phyloP scores from a whole-genome alignment of 2,888 invertebrate species.

The Oxytorus armatus region DNA sequence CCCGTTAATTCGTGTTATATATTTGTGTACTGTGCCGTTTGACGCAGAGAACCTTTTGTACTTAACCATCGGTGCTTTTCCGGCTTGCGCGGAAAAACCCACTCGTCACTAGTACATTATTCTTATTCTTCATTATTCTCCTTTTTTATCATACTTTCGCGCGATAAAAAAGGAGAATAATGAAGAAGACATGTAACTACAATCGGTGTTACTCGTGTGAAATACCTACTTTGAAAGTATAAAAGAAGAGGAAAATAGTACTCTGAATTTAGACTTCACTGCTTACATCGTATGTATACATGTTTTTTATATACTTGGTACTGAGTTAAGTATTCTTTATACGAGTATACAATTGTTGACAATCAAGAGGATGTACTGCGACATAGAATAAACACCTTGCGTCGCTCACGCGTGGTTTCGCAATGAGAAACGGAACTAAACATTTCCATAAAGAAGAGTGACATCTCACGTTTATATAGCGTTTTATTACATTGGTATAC shows the following conservation, averaged over 20 bases:
- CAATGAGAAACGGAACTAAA: too few relatives aligned
- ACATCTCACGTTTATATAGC: too few relatives aligned
- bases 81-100: background rate
- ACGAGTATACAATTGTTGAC: too few relatives aligned
- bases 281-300: background rate
- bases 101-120: too few relatives aligned
- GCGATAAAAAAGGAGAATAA: background rate
- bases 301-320: background rate
- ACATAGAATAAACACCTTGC: too few relatives aligned
- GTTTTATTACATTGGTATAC: too few relatives aligned
- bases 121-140: too few relatives aligned
- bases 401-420: too few relatives aligned
- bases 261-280: background rate
- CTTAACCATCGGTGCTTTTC: background rate
- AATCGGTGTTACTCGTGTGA: background rate
- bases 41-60: background rate
- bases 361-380: too few relatives aligned
- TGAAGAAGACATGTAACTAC: background rate
- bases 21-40: constrained; percentile 4
- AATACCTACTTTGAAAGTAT: constrained; percentile 1
- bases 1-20: constrained; percentile 10
- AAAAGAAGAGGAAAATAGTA: constrained; percentile 15
- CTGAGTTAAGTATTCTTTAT: background rate
- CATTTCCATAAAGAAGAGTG: too few relatives aligned
- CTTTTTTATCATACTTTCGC: too few relatives aligned